Evolutionary conservation across 2,797 vertebrate genomes (phyloP).

Genomic region (Tenualosa thibaudeaui): DNA sequence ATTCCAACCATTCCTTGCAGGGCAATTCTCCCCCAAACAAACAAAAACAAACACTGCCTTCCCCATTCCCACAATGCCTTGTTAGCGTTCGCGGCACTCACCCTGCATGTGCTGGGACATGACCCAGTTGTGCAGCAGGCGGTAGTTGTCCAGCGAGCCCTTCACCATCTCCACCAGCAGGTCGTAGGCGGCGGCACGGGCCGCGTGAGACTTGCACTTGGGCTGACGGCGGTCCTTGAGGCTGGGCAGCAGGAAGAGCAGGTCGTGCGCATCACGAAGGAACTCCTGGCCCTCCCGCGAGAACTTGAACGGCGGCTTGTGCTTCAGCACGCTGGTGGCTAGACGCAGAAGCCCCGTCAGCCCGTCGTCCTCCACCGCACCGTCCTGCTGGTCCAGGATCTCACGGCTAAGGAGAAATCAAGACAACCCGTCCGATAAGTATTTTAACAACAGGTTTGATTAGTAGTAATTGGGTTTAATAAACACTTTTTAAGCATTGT

Average conservation of each 20-base stretch:
- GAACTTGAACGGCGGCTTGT: slow-evolving; percentile 98
- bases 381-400: slow-evolving; percentile 96
- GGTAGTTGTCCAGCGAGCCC: slow-evolving; percentile 95
- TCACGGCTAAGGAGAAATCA: slow-evolving; percentile 79
- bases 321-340: slow-evolving; percentile 94
- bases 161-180: slow-evolving; percentile 97
- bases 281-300: slow-evolving; percentile 97
- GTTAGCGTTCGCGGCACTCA: slow-evolving; percentile 65
- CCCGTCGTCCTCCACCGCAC: slow-evolving; percentile 92
- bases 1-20: no score
- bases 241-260: slow-evolving; percentile 94
- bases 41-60: no score
- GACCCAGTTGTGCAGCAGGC: slow-evolving; percentile 98
- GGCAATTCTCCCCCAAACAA: no score
- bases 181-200: slow-evolving; percentile 95
- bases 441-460: no score
- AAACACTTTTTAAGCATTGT: no score
- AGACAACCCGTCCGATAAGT: no score
- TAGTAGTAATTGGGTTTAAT: no score
- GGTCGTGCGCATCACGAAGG: slow-evolving; percentile 92
- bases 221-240: slow-evolving; percentile 93
- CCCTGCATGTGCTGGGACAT: slow-evolving; percentile 99
- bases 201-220: slow-evolving; percentile 96
- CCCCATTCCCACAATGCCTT: no score
- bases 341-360: slow-evolving; percentile 92